Conservation (phyloP, 2,113 vertebrate species). For the Salvelinus namaycush region DNA sequence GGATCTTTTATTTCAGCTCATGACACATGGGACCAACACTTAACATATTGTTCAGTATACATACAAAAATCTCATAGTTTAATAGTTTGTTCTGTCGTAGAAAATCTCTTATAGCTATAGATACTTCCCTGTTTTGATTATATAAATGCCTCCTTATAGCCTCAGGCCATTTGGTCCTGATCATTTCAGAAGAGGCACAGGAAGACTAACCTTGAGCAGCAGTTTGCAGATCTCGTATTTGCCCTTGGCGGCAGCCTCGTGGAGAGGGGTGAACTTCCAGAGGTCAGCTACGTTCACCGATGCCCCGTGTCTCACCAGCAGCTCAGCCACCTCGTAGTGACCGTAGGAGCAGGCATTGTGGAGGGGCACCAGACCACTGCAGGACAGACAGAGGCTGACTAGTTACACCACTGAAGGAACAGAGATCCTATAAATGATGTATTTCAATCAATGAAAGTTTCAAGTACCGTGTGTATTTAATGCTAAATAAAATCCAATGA, state of each 20-base stretch:
- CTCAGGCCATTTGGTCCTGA: neutral
- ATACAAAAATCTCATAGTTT: neutral
- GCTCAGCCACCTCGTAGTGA: slow-evolving; percentile 96
- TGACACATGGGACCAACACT: no score
- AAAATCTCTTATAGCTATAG: no score
- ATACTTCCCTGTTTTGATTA: no score
- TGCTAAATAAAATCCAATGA: no score
- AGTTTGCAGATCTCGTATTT: slow-evolving; percentile 99
- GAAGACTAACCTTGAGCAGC: slow-evolving; percentile 84
- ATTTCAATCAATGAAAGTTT: no score
- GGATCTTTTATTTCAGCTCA: no score
- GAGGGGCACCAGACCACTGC: slow-evolving; percentile 92
- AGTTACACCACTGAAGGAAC: neutral
- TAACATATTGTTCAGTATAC: neutral
- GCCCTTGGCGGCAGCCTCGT: slow-evolving; percentile 97
- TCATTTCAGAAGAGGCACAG: neutral
- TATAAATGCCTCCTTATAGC: no score
- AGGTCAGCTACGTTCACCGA: slow-evolving; percentile 97
- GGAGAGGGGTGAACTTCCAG: slow-evolving; percentile 97
- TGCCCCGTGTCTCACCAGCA: slow-evolving; percentile 92
- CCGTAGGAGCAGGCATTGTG: slow-evolving; percentile 99
- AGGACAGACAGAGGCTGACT: neutral
- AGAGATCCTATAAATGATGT: no score
- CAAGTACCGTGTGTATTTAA: no score
- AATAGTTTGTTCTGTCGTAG: no score